Conservation (phyloP, 2,888 invertebrate species). For the Cheilosia urbana region DNA sequence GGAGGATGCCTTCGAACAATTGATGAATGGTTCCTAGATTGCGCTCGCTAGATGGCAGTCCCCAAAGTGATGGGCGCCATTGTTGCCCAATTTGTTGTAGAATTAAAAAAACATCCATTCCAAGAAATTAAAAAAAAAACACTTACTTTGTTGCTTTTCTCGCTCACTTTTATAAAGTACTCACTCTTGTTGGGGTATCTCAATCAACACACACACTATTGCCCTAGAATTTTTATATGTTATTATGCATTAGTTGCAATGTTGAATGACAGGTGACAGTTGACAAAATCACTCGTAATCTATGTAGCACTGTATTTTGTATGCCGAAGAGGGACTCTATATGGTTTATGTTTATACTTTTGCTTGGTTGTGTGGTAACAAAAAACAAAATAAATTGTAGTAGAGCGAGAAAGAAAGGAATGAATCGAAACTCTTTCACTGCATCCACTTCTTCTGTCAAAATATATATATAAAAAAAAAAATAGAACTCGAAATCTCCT, state of each 20-base stretch:
- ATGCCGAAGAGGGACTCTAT: conserved; percentile 74
- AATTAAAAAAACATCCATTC: conserved; percentile 63
- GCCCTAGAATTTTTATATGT: conserved; percentile 73
- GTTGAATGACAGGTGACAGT: conserved; percentile 71
- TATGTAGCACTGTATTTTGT: conserved; percentile 71
- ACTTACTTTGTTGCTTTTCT: conserved; percentile 55
- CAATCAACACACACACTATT: conserved; percentile 57
- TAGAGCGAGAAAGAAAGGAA: conserved; percentile 39
- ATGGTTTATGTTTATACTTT: conserved; percentile 72
- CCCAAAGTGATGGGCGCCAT: conserved; percentile 18
- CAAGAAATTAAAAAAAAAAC: conserved; percentile 51
- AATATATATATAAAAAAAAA: conserved; percentile 22
- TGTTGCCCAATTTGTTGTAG: conserved; percentile 47
- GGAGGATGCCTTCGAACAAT: conserved; percentile 94
- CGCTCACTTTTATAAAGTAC: conserved; percentile 31
- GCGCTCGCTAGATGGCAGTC: neutral
- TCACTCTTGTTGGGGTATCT: conserved; percentile 26
- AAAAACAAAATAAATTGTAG: conserved; percentile 30
- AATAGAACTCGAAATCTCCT: conserved; percentile 48
- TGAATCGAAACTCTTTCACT: conserved; percentile 52
- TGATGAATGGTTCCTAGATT: conserved; percentile 86
- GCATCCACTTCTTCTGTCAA: conserved; percentile 65
- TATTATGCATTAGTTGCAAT: conserved; percentile 67
- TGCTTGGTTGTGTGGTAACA: conserved; percentile 74
- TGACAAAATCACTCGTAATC: conserved; percentile 56